Evolutionary conservation across 2,113 vertebrate genomes (phyloP).

Genomic region (Ancistrus triradiatus): DNA sequence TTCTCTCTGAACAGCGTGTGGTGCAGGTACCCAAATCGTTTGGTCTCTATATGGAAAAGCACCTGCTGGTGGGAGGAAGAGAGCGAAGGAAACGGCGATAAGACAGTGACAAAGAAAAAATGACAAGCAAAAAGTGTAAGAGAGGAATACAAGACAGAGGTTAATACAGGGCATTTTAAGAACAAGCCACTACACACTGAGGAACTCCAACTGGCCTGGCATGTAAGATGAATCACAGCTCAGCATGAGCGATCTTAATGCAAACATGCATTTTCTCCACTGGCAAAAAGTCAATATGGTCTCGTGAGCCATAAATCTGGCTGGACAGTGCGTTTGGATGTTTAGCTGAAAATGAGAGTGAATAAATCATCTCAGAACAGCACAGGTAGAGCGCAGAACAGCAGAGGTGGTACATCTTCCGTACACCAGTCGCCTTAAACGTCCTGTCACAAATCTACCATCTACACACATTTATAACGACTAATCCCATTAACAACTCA

Average conservation of each 20-base stretch:
- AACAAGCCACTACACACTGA: conserved; percentile 20
- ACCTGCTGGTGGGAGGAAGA: conserved; percentile 53
- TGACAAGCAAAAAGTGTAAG: not conserved
- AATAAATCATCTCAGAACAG: conserved; percentile 25
- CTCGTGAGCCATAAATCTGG: conserved; percentile 41
- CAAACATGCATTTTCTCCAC: conserved; percentile 36
- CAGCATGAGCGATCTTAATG: conserved; percentile 33
- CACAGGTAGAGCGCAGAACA: conserved; percentile 4
- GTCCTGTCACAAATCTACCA: no score
- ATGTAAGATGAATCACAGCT: conserved; percentile 23
- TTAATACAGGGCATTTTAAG: conserved; percentile 34
- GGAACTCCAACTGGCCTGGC: conserved; percentile 13
- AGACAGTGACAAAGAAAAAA: not conserved
- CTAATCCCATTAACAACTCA: no score
- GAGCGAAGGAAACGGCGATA: not conserved
- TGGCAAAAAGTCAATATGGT: conserved; percentile 49
- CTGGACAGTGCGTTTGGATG: conserved; percentile 33
- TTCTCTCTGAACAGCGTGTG: conserved; percentile 70
- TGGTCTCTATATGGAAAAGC: conserved; percentile 74
- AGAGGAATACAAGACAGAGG: conserved; percentile 20
- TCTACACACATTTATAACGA: no score
- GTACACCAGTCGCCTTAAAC: no score
- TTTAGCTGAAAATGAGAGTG: conserved; percentile 32
- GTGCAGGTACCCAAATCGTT: conserved; percentile 70
- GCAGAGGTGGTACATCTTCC: conserved; percentile 6